A percentile compares a stretch with the other conserved stretches of the same genome.
phyloP scores from a whole-genome alignment of 2,888 invertebrate genomes.

The Stegana nigrithorax region DNA sequence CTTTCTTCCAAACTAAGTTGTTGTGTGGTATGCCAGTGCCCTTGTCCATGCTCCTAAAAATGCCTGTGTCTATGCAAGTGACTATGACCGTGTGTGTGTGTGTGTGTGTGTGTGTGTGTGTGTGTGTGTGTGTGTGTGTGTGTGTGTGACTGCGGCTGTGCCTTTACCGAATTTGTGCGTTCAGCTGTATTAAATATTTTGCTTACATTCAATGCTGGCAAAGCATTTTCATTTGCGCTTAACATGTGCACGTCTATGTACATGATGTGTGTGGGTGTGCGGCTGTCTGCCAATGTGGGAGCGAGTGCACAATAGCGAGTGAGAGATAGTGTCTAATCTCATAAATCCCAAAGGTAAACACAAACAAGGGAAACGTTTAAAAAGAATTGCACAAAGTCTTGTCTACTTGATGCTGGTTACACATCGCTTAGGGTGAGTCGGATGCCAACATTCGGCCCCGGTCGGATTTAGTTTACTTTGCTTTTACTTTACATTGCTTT shows the following conservation, averaged over 20 bases:
- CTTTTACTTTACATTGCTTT: not conserved
- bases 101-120: slow-evolving; percentile 2
- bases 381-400: slow-evolving; percentile 49
- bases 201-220: slow-evolving; percentile 42
- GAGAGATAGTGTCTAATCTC: slow-evolving; percentile 39
- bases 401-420: too few relatives aligned
- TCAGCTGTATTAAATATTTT: slow-evolving; percentile 49
- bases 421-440: too few relatives aligned
- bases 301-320: slow-evolving; percentile 30
- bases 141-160: slow-evolving; percentile 36
- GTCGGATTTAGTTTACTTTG: too few relatives aligned
- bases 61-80: slow-evolving; percentile 29
- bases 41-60: too few relatives aligned
- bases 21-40: not conserved
- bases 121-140: slow-evolving; percentile 19
- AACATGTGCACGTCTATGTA: not conserved
- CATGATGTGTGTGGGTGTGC: slow-evolving; percentile 17
- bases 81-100: not conserved
- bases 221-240: slow-evolving; percentile 27
- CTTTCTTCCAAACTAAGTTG: too few relatives aligned
- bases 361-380: slow-evolving; percentile 49
- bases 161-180: slow-evolving; percentile 28
- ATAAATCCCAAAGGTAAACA: slow-evolving; percentile 58
- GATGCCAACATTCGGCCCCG: too few relatives aligned
- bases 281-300: not conserved